Percentiles rank a stretch among this genome's conserved stretches.
These are phyloP conservation scores for Natator depressus DNA, from an alignment of 2,113 vertebrate genomes.

Conservation along the genomic window DNA sequence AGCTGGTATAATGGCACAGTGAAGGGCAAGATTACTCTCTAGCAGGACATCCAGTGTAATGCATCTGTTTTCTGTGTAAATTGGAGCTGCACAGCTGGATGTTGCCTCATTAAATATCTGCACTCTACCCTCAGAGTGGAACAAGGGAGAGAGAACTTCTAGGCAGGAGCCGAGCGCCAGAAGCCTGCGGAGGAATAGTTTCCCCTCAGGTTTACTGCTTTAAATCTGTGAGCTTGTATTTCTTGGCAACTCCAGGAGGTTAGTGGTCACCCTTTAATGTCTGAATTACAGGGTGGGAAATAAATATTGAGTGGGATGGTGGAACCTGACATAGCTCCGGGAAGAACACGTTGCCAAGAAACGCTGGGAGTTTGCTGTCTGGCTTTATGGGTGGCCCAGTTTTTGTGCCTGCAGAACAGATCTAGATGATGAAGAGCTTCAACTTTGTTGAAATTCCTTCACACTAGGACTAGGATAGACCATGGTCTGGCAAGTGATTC, in stretches of 20 bases:
- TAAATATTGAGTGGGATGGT: neutral
- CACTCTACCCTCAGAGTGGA: neutral
- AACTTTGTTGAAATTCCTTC: neutral
- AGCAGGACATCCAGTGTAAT: neutral
- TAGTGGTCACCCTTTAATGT: neutral
- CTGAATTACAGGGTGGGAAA: neutral
- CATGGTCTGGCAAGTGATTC: neutral
- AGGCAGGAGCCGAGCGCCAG: neutral
- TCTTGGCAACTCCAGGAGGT: neutral
- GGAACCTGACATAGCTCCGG: neutral
- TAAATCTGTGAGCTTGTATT: neutral
- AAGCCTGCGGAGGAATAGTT: neutral
- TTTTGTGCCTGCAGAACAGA: neutral
- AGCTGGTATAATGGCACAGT: neutral
- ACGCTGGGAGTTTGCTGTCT: neutral
- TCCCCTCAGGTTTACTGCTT: neutral
- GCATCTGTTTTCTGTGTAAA: neutral
- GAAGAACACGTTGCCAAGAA: neutral
- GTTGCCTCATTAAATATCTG: neutral
- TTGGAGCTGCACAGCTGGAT: neutral
- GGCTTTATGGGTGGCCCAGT: neutral
- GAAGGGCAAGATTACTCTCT: neutral
- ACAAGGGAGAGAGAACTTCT: neutral
- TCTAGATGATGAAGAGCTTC: neutral
- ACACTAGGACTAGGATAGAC: neutral